Conservation (phyloP, 2,888 invertebrate species). For the Acanthosepion lycidas region DNA sequence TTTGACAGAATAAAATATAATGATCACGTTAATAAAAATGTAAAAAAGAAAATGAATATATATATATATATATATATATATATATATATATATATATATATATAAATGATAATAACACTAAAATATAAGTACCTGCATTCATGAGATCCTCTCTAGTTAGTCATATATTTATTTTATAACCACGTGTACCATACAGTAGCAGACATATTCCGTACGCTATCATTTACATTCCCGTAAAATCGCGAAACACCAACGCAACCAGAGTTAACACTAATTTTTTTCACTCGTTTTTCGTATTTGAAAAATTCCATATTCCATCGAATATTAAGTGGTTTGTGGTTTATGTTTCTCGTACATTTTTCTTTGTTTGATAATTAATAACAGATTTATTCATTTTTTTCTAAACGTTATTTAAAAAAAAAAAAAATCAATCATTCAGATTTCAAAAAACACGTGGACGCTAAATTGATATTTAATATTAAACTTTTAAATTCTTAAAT, state of each 20-base stretch:
- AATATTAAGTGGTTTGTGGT: neutral
- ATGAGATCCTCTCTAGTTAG: conserved; percentile 33
- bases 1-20: neutral
- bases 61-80: too few species aligned
- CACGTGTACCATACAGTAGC: neutral
- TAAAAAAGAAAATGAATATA: neutral
- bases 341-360: neutral
- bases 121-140: neutral
- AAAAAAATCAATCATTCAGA: neutral
- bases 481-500: too few species aligned
- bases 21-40: neutral
- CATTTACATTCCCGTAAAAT: neutral
- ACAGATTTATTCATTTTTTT: neutral
- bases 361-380: neutral
- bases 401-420: neutral
- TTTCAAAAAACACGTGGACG: neutral
- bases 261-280: neutral
- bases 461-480: too few species aligned
- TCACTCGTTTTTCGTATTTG: neutral
- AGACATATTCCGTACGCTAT: conserved; percentile 21
- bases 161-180: neutral
- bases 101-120: neutral
- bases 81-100: neutral
- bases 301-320: neutral
- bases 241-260: conserved; percentile 13